phyloP scores from a whole-genome alignment of 2,797 vertebrate species.

The Pangasius krempfi region DNA sequence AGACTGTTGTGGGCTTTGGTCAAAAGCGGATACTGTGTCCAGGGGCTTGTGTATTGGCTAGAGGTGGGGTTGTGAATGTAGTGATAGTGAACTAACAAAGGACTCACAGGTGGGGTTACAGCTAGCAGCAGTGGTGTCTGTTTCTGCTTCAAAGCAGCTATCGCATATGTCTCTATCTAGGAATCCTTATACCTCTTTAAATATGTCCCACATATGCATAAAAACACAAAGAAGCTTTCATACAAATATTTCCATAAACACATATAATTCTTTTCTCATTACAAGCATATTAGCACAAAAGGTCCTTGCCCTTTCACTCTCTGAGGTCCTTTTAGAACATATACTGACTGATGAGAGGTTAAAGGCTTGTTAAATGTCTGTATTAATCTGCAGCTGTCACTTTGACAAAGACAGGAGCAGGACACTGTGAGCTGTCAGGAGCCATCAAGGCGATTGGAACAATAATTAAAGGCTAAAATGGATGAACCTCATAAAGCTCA shows the following conservation, averaged over 20 bases:
- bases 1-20: slow-evolving; percentile 9
- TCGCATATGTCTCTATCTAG: slow-evolving; percentile 39
- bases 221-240: slow-evolving; percentile 6
- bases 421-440: slow-evolving; percentile 68
- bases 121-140: slow-evolving; percentile 42
- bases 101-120: neutral
- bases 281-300: slow-evolving; percentile 17
- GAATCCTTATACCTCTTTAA: neutral
- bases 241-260: neutral
- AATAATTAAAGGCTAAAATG: slow-evolving; percentile 68
- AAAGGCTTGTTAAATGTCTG: slow-evolving; percentile 76
- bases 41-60: neutral
- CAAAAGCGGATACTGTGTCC: neutral
- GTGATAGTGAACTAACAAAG: slow-evolving; percentile 25
- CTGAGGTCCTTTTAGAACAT: slow-evolving; percentile 56
- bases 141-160: slow-evolving; percentile 54
- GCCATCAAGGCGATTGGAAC: slow-evolving; percentile 61
- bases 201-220: neutral
- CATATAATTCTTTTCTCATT: neutral
- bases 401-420: slow-evolving; percentile 73
- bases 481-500: slow-evolving; percentile 56
- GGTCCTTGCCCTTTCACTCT: slow-evolving; percentile 3
- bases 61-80: slow-evolving; percentile 30
- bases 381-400: slow-evolving; percentile 79
- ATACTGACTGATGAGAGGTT: slow-evolving; percentile 69